A percentile compares a stretch with the other conserved stretches of the same genome.
These are phyloP conservation scores for Pemphigus obesinymphae DNA, from an alignment of 1,140 invertebrate genomes.

Conservation along the genomic window DNA sequence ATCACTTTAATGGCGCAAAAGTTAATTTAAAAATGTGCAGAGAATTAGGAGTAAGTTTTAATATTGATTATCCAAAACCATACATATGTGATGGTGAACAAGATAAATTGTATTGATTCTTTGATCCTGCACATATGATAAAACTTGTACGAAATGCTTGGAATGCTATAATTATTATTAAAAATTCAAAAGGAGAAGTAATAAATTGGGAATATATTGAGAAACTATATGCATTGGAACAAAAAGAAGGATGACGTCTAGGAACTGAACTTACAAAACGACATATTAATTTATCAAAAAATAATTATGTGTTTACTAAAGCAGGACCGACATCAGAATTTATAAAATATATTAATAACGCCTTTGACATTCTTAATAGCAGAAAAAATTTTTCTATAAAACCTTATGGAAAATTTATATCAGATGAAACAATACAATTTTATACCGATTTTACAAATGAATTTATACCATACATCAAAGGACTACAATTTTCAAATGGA, in stretches of 20 bases:
- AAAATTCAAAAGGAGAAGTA: background rate
- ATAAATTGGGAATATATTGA: background rate
- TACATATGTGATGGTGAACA: background rate
- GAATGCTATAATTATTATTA: background rate
- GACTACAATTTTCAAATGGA: background rate
- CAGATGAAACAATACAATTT: background rate
- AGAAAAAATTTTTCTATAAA: background rate
- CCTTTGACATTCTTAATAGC: slow-evolving; percentile 18
- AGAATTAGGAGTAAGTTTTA: background rate
- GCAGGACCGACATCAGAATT: background rate
- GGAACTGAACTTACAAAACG: background rate
- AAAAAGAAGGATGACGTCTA: background rate
- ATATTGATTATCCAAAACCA: background rate
- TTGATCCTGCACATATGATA: background rate
- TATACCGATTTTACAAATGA: background rate
- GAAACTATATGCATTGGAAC: background rate
- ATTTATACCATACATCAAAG: background rate
- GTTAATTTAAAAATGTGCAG: background rate
- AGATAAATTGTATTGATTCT: background rate
- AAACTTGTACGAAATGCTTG: background rate
- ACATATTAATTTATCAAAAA: background rate
- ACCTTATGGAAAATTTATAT: background rate
- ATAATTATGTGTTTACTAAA: background rate
- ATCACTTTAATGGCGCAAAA: background rate
- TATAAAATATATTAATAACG: background rate